A percentile compares a stretch with the other conserved stretches of the same genome.
phyloP scores from a whole-genome alignment of 1,140 invertebrate species.

The Pinna nobilis region DNA sequence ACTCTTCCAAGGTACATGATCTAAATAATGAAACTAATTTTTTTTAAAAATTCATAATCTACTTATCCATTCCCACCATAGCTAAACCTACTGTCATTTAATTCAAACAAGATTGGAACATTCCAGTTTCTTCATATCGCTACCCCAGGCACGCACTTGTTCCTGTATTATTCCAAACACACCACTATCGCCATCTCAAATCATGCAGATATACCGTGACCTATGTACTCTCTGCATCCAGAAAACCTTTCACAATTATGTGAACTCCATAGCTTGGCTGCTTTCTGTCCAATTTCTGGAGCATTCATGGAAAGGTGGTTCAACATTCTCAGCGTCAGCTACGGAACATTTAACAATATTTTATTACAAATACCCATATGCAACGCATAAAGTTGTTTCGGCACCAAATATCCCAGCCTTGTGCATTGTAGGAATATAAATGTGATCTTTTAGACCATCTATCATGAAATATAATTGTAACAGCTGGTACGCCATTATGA shows the following conservation, averaged over 20 bases:
- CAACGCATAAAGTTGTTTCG: constrained; percentile 27
- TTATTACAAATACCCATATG: constrained; percentile 26
- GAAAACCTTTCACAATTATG: constrained; percentile 72
- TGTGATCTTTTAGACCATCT: constrained; percentile 21
- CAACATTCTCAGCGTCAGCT: background rate
- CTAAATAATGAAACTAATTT: constrained; percentile 11
- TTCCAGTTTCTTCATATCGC: background rate
- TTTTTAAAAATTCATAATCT: background rate
- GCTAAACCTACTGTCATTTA: background rate
- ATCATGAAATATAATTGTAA: constrained; percentile 26
- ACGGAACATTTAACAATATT: constrained; percentile 54
- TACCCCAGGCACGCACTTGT: constrained; percentile 62
- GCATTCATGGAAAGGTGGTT: constrained; percentile 21
- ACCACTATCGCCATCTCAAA: constrained; percentile 71
- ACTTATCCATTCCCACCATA: background rate
- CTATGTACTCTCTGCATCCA: constrained; percentile 64
- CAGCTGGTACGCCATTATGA: constrained; percentile 25
- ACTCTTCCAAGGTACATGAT: constrained; percentile 4
- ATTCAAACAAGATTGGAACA: constrained; percentile 46
- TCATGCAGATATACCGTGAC: constrained; percentile 68
- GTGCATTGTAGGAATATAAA: background rate
- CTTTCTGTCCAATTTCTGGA: constrained; percentile 60
- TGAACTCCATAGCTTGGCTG: constrained; percentile 73
- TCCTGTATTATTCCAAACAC: constrained; percentile 53
- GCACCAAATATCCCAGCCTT: constrained; percentile 26